Evolutionary conservation across 2,113 vertebrate genomes (phyloP).

Genomic region (Brienomyrus longianalis): DNA sequence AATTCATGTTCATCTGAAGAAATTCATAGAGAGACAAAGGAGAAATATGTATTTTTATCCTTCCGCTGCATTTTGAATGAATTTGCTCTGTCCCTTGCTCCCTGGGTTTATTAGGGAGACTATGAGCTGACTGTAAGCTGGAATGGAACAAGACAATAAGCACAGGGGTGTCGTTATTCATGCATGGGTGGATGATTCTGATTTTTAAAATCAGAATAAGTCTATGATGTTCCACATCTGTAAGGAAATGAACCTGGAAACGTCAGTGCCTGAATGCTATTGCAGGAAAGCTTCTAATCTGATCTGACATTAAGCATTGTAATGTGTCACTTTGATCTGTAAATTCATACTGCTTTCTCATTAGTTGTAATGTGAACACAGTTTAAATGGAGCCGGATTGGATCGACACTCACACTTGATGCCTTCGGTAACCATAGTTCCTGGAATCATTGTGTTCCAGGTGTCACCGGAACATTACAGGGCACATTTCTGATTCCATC

Average conservation of each 20-base stretch:
- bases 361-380: background rate
- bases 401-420: background rate
- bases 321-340: background rate
- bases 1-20: conserved; percentile 21
- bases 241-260: background rate
- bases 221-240: background rate
- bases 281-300: background rate
- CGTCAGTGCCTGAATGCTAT: background rate
- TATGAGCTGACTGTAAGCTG: background rate
- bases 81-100: background rate
- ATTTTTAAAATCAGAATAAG: background rate
- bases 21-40: conserved; percentile 14
- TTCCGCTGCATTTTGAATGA: background rate
- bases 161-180: background rate
- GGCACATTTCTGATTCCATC: background rate
- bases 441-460: background rate
- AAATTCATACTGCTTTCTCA: background rate
- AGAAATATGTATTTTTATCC: conserved; percentile 15
- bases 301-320: background rate
- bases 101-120: background rate
- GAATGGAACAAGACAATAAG: background rate
- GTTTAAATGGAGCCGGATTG: background rate
- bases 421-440: background rate
- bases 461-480: background rate
- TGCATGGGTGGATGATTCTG: background rate